Evolutionary conservation across 2,888 invertebrate genomes (phyloP).

Genomic region (Perdita meconis): DNA sequence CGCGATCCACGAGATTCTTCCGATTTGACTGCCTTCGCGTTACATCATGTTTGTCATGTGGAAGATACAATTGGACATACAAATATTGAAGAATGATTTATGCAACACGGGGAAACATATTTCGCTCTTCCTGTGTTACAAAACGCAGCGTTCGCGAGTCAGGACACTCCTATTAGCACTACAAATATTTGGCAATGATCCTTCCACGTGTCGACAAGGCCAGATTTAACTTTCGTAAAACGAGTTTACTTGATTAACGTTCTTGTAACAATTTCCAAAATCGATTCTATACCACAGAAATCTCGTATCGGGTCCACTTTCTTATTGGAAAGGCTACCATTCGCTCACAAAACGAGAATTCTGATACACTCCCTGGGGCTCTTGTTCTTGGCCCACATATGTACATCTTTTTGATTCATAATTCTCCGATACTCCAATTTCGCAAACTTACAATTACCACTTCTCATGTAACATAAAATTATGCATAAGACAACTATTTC

Average conservation of each 20-base stretch:
- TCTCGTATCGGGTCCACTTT: constrained; percentile 76
- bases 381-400: constrained; percentile 77
- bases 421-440: constrained; percentile 32
- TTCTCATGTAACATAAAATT: no score
- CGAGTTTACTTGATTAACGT: constrained; percentile 27
- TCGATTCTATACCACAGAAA: constrained; percentile 45
- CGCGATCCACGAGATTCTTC: neutral
- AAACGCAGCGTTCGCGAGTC: neutral
- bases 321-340: constrained; percentile 67
- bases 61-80: neutral
- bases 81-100: constrained; percentile 46
- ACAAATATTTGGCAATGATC: constrained; percentile 30
- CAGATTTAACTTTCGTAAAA: constrained; percentile 12
- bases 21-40: constrained; percentile 5
- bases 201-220: neutral
- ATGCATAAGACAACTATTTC: no score
- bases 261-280: constrained; percentile 41
- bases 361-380: constrained; percentile 80
- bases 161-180: constrained; percentile 17
- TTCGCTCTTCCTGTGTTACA: constrained; percentile 16
- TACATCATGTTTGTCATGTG: constrained; percentile 20
- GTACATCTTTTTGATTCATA: constrained; percentile 39
- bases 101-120: constrained; percentile 23
- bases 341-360: constrained; percentile 65
- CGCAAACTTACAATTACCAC: constrained; percentile 11